Evolutionary conservation across 2,113 vertebrate species (phyloP), one percentile per base, ranked within the genome.

Genomic region (Nicator chloris): DNA sequence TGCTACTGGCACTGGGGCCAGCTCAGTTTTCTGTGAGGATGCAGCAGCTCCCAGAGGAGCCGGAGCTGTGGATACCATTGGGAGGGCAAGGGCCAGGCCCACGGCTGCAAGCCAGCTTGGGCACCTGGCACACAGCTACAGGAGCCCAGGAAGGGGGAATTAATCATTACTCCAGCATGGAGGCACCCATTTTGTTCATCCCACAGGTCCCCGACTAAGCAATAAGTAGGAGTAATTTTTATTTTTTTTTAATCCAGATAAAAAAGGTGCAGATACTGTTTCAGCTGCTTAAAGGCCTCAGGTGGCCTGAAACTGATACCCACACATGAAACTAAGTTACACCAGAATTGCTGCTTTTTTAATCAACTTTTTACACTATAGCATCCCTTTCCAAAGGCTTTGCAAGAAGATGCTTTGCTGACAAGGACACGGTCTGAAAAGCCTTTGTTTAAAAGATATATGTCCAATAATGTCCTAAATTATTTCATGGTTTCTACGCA

Each of bases 21-120:
- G 71, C 57, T 60, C 1, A 0, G 63, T 24, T 86, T 72, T 60
- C 82, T 15, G 0, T 30, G 37, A 1, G 33, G 50, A 81, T 81
- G 24, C 1, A 3, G 71, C 50, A 59, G 40, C 9, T 78, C 60
- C 56, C 1, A 20, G 60, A 78, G 61, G 51, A 78, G 47, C 37
- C 0, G 0, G 79, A 72, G 64, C 54, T 1, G 1, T 1, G 9
- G 57, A 59, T 35, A 51, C 7, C 15, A 5, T 3, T 1, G 1
- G 27, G 75, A 69, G 26, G 31, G 49, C 2, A 4, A 88, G 45
- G 37, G 45, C 11, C 3, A 1, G 26, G 35, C 56, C 51, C 69
- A 54, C 1, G 4, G 27, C 9, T 11, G 35, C 44, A 71, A 68
- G 35, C 37, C 11, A 2, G 37, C 50, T 33, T 31, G 35, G 75